Conservation (phyloP, 1,140 invertebrate genomes). For the Nasonia vitripennis region DNA sequence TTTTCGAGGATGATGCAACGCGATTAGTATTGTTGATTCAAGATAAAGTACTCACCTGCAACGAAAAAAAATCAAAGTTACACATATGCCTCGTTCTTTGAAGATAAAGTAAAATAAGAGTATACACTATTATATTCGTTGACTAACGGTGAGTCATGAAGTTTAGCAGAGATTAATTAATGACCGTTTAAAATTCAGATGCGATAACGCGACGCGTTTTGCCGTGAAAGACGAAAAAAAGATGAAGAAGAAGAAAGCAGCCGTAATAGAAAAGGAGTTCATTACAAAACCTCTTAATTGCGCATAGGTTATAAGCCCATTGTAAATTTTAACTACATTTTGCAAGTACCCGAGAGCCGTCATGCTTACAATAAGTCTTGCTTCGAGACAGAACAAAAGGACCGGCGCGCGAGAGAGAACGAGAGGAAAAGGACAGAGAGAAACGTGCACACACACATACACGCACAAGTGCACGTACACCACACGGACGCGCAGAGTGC, state of each 20-base stretch:
- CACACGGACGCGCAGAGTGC: not conserved
- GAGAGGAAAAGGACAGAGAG: slow-evolving; percentile 16
- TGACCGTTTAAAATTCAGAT: not conserved
- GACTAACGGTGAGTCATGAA: not conserved
- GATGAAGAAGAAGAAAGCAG: not conserved
- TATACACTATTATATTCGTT: not conserved
- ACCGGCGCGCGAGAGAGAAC: not conserved
- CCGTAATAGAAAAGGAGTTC: not conserved
- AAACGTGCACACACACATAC: not conserved
- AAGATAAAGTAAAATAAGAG: not conserved
- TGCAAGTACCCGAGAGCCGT: slow-evolving; percentile 25
- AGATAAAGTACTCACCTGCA: slow-evolving; percentile 22
- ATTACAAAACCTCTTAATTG: not conserved
- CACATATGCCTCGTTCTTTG: not conserved
- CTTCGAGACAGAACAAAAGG: slow-evolving; percentile 27
- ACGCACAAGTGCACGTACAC: not conserved
- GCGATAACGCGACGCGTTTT: not conserved
- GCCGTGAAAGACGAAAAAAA: not conserved
- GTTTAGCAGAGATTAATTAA: not conserved
- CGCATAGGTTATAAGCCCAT: slow-evolving; percentile 17
- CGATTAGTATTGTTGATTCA: too few relatives aligned
- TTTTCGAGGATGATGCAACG: not conserved
- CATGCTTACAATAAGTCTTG: slow-evolving; percentile 43
- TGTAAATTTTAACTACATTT: slow-evolving; percentile 43
- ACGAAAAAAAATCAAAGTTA: not conserved